phyloP scores from a whole-genome alignment of 2,113 vertebrate genomes.

The Macrotis lagotis region DNA sequence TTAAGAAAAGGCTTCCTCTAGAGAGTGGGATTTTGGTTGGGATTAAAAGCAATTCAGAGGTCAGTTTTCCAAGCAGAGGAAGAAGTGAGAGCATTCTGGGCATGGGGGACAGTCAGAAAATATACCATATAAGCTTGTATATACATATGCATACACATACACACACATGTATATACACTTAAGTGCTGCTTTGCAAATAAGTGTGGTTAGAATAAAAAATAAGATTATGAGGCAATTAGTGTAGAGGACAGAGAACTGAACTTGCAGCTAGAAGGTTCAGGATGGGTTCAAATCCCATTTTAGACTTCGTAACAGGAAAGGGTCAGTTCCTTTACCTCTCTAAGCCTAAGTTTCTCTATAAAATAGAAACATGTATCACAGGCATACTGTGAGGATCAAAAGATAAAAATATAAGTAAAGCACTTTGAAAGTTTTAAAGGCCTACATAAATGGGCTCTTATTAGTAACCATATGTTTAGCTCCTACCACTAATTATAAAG shows the following conservation, averaged over 20 bases:
- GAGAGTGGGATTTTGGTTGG: neutral
- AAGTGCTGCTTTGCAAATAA: neutral
- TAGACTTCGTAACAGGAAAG: neutral
- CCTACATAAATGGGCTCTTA: neutral
- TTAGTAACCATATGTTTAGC: neutral
- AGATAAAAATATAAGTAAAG: neutral
- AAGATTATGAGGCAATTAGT: neutral
- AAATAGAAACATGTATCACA: neutral
- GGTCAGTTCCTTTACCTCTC: neutral
- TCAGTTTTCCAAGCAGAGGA: neutral
- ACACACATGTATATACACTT: neutral
- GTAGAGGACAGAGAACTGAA: neutral
- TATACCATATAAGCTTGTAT: neutral
- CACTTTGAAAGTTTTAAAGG: neutral
- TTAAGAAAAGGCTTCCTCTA: neutral
- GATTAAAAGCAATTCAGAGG: neutral
- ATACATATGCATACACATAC: neutral
- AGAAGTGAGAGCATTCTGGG: neutral
- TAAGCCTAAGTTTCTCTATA: neutral
- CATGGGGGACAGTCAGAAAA: neutral
- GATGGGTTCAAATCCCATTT: neutral
- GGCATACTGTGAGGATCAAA: neutral
- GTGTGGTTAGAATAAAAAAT: neutral
- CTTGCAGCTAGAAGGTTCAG: neutral
- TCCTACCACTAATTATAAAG: neutral